Base-by-base conservation (phyloP, 92 coral and sea anemone genomes). In the Palythoa grandis region DNA sequence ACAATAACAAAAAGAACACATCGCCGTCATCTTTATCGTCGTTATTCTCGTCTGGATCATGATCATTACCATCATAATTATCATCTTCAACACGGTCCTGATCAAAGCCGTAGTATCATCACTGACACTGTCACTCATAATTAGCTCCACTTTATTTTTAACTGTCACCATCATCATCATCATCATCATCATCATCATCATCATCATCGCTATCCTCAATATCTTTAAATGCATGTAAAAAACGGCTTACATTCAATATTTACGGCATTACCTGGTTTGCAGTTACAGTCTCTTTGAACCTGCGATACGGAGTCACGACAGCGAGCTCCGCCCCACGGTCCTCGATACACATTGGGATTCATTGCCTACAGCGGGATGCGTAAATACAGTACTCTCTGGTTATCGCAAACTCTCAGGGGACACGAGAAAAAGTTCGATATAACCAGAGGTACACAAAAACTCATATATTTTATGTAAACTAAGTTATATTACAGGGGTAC, bases 281-380 rank as follows among this genome's bases (percentile, higher is more conserved):
- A 96, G 85, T 92, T 68, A 68, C 86, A 67, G n/a, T 72, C 57
- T 53, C 65, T 16, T 53, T 73, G 38, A n/a, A 92, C 95, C 94
- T 97, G 99, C n/a, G 98, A 95, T 39, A 97, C 82, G 4, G 99
- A 97, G 76, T 95, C 93, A 16, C 99, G 93, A 86, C 99, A 97
- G 67, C 90, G 88, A 5, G 97, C 94, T 47, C 99, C 99, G 12
- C 99, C 99, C 99, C 99, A 97, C 0, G 92, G 92, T 20, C 99
- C 99, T 29, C 93, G 92, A 78, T 94, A 97, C 67, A 97, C 99
- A 82, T 97, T 96, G 22, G 99, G 88, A 66, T 95, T 95, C 98
- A 97, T 95, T 3, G 91, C 80, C 99, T 97, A 25, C 47, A 85
- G 38, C 48, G 6, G 47, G 74, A 69, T 25, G 8, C 2, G 16